Conservation (phyloP, 2,797 vertebrate species). For the Natrix natrix region DNA sequence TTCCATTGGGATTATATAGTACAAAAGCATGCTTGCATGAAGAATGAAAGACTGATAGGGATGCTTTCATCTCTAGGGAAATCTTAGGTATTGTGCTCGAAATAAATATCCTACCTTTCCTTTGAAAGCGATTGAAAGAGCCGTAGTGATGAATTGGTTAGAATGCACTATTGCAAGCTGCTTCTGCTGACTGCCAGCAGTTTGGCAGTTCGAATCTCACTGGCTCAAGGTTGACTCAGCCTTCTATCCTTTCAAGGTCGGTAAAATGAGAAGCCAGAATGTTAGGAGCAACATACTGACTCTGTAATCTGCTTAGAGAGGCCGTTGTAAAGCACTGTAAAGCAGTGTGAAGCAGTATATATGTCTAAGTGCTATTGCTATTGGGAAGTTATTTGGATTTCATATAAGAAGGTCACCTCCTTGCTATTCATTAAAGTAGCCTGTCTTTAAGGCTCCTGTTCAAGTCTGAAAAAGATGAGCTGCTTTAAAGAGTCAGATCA, state of each 20-base stretch:
- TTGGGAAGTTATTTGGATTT: neutral
- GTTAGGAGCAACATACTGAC: neutral
- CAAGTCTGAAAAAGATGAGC: neutral
- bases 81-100: neutral
- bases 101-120: neutral
- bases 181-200: neutral
- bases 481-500: neutral
- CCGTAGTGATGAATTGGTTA: neutral
- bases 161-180: neutral
- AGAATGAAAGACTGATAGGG: neutral
- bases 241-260: neutral
- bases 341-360: neutral
- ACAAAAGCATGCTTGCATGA: neutral
- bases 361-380: neutral
- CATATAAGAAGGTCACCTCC: neutral
- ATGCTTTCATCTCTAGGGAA: neutral
- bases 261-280: neutral
- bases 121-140: neutral
- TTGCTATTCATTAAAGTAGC: neutral
- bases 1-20: neutral
- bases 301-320: neutral
- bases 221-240: neutral
- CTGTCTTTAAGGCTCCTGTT: neutral
- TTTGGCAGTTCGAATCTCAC: neutral
- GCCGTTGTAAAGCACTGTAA: neutral